Percentiles rank a stretch among this genome's conserved stretches.
These are phyloP conservation scores for Helicoverpa zea DNA, from an alignment of 1,140 invertebrate species.

Conservation along the genomic window DNA sequence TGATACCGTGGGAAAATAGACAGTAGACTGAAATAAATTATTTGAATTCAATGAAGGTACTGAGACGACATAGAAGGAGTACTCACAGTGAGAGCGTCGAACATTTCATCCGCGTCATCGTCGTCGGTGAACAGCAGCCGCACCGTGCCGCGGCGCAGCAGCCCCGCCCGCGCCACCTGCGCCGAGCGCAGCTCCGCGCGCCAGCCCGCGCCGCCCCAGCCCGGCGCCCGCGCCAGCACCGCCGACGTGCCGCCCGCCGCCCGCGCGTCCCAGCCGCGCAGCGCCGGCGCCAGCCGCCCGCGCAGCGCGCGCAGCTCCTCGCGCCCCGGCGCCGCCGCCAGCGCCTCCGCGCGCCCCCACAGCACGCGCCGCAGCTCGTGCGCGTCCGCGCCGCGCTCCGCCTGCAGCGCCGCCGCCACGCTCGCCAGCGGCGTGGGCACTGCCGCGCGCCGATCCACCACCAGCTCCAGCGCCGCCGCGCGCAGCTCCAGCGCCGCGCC, in stretches of 20 bases:
- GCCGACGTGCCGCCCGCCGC: slow-evolving; percentile 37
- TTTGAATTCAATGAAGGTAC: too few species aligned
- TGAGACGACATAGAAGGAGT: too few species aligned
- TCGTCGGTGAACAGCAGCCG: background rate
- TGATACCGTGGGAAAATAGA: too few species aligned
- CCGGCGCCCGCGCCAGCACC: slow-evolving; percentile 36
- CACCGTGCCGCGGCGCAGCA: slow-evolving; percentile 50
- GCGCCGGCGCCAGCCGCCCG: background rate
- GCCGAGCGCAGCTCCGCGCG: slow-evolving; percentile 27
- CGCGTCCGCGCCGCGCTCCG: slow-evolving; percentile 39
- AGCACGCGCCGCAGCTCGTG: slow-evolving; percentile 38
- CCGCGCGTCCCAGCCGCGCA: background rate
- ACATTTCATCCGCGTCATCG: background rate
- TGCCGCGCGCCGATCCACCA: slow-evolving; percentile 40
- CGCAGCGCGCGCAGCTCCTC: slow-evolving; percentile 5
- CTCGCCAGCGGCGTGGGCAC: slow-evolving; percentile 67
- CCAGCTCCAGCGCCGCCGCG: slow-evolving; percentile 36
- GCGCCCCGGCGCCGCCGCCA: background rate
- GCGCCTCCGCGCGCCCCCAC: slow-evolving; percentile 26
- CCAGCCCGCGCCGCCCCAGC: slow-evolving; percentile 41
- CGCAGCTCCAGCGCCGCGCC: too few species aligned
- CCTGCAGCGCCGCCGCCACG: background rate
- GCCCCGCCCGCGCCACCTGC: slow-evolving; percentile 44
- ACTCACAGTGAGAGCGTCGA: slow-evolving; percentile 29
- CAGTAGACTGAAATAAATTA: too few species aligned